Percentiles rank a stretch among this genome's conserved stretches.
phyloP scores from a whole-genome alignment of 2,888 invertebrate genomes.

The Hypolimnas misippus region DNA sequence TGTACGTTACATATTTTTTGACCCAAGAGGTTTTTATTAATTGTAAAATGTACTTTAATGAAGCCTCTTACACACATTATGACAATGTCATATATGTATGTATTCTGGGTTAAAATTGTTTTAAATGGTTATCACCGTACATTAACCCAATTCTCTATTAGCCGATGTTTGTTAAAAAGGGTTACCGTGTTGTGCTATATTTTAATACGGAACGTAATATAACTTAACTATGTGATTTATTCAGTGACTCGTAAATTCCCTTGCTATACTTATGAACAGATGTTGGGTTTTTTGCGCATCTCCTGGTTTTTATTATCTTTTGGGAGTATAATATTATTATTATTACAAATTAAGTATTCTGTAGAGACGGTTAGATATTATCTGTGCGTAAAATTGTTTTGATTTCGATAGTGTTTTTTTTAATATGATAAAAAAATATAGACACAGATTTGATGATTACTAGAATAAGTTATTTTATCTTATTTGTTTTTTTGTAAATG shows the following conservation, averaged over 20 bases:
- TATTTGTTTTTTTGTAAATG: too few relatives aligned
- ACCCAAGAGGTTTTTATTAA: too few relatives aligned
- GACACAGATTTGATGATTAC: too few relatives aligned
- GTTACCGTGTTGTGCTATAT: conserved; percentile 8
- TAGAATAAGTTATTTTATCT: too few relatives aligned
- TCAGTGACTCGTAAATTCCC: conserved; percentile 58
- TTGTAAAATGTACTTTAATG: too few relatives aligned
- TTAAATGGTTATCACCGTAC: not conserved
- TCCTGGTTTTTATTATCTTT: conserved; percentile 3
- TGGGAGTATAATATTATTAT: not conserved
- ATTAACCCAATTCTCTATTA: conserved; percentile 7
- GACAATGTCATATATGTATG: not conserved
- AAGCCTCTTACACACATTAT: not conserved
- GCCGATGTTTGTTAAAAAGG: conserved; percentile 6
- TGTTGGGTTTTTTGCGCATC: conserved; percentile 58
- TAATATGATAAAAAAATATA: too few relatives aligned
- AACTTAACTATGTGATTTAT: conserved; percentile 53
- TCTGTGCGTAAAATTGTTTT: not conserved
- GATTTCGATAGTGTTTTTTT: not conserved
- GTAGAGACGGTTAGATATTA: not conserved
- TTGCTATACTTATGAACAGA: conserved; percentile 56
- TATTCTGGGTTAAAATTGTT: not conserved
- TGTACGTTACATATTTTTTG: too few relatives aligned
- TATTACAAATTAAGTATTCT: not conserved
- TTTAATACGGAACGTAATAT: conserved; percentile 1